Evolutionary conservation across 2,113 vertebrate genomes (phyloP).

Genomic region (Mustelus asterias): DNA sequence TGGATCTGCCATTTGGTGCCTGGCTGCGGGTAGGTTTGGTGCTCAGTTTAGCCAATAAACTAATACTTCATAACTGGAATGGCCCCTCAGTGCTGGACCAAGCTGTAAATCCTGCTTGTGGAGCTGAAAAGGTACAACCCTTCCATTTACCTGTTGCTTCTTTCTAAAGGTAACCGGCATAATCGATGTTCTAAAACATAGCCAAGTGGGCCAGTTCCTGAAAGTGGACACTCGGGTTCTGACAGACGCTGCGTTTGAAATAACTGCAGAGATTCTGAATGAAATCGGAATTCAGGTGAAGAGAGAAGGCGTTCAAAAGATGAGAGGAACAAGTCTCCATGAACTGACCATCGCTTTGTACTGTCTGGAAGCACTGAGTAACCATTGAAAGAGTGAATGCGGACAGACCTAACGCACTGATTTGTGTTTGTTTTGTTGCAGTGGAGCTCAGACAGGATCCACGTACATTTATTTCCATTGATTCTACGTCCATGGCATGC

Average conservation of each 20-base stretch:
- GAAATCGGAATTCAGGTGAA: background rate
- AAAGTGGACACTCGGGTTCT: background rate
- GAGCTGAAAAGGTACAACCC: background rate
- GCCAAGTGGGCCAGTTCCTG: background rate
- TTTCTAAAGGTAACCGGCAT: background rate
- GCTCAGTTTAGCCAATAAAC: background rate
- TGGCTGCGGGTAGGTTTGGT: background rate
- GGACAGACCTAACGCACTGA: background rate
- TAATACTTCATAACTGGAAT: background rate
- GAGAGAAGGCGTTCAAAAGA: background rate
- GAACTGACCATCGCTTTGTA: background rate
- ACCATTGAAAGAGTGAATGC: background rate
- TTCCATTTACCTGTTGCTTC: background rate
- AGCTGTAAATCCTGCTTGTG: background rate
- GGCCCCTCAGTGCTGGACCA: background rate
- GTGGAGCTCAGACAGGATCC: background rate
- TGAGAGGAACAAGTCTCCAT: background rate
- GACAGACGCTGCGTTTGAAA: background rate
- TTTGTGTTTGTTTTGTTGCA: background rate
- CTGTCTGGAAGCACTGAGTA: conserved; percentile 8
- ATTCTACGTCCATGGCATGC: background rate
- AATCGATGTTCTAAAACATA: too few relatives aligned
- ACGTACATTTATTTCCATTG: background rate
- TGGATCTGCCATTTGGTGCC: background rate
- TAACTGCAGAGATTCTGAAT: conserved; percentile 18